These are phyloP conservation scores for Theodoxus fluviatilis DNA, from an alignment of 2,888 invertebrate genomes.

Conservation along the genomic window DNA sequence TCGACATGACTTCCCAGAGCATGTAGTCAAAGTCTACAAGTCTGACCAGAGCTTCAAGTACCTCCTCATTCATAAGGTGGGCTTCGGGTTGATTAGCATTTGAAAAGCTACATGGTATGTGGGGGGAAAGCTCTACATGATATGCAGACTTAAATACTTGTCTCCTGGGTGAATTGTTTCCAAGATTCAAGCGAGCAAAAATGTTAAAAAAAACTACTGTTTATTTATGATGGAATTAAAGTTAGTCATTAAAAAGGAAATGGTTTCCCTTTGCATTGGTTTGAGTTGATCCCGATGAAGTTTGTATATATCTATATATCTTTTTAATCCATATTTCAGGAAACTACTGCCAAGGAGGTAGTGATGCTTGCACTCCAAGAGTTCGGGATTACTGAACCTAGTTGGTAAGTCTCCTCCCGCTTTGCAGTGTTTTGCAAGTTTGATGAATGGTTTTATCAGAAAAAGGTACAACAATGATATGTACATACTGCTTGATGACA, in stretches of 20 bases:
- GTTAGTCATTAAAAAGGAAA: neutral
- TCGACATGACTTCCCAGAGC: slow-evolving; percentile 75
- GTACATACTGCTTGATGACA: no score
- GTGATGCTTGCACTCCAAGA: slow-evolving; percentile 96
- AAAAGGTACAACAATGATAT: no score
- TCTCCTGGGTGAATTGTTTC: no score
- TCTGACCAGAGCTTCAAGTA: slow-evolving; percentile 97
- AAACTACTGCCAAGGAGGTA: slow-evolving; percentile 77
- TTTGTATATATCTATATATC: neutral
- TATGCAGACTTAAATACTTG: no score
- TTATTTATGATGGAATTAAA: neutral
- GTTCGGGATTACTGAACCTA: slow-evolving; percentile 93
- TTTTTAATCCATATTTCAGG: slow-evolving; percentile 61
- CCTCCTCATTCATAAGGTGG: slow-evolving; percentile 88
- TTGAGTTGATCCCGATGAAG: neutral
- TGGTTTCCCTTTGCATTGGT: no score
- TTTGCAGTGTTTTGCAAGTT: neutral
- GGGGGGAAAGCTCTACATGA: no score
- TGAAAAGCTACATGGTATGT: no score
- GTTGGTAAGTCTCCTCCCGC: slow-evolving; percentile 69
- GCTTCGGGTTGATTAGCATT: slow-evolving; percentile 20
- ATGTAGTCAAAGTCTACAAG: slow-evolving; percentile 91
- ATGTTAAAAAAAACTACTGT: neutral
- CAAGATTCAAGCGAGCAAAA: no score
- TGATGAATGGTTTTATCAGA: slow-evolving; percentile 6